These are phyloP conservation scores for Garra rufa DNA, from an alignment of 2,113 vertebrate species.

Conservation along the genomic window DNA sequence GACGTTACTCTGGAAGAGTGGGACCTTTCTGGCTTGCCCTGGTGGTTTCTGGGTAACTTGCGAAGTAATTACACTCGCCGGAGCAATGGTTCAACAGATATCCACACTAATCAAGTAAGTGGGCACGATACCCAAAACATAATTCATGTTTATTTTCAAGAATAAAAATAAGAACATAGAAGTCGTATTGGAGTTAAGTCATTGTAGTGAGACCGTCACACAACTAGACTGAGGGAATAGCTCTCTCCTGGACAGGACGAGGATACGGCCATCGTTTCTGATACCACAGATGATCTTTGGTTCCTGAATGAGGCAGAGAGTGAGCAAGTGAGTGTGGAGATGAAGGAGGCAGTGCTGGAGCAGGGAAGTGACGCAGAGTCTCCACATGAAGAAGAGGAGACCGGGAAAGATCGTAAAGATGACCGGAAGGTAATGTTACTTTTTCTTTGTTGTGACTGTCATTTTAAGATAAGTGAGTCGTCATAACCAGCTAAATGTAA, in stretches of 20 bases:
- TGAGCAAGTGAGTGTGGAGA: slow-evolving; percentile 84
- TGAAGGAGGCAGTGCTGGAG: slow-evolving; percentile 82
- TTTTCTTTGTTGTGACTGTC: not conserved
- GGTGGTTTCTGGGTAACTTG: slow-evolving; percentile 98
- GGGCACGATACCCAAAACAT: not conserved
- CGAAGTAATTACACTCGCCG: slow-evolving; percentile 87
- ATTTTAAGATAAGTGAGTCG: not conserved
- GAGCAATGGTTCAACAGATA: slow-evolving; percentile 95
- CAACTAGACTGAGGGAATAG: slow-evolving; percentile 72
- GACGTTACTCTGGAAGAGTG: slow-evolving; percentile 92
- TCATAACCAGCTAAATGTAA: not conserved
- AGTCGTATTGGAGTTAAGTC: not conserved
- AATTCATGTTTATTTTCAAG: not conserved
- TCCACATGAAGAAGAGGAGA: slow-evolving; percentile 67
- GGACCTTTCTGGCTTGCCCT: slow-evolving; percentile 94
- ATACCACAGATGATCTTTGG: slow-evolving; percentile 95
- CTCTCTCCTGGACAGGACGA: slow-evolving; percentile 84
- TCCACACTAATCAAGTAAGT: slow-evolving; percentile 95
- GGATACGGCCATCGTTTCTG: slow-evolving; percentile 93
- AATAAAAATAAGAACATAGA: slow-evolving; percentile 7
- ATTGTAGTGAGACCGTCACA: slow-evolving; percentile 17
- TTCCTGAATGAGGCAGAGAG: slow-evolving; percentile 88
- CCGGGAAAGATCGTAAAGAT: slow-evolving; percentile 67
- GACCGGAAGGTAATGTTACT: slow-evolving; percentile 69
- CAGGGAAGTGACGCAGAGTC: slow-evolving; percentile 75